phyloP scores from a whole-genome alignment of 2,113 vertebrate species.

The Anhinga rufa region DNA sequence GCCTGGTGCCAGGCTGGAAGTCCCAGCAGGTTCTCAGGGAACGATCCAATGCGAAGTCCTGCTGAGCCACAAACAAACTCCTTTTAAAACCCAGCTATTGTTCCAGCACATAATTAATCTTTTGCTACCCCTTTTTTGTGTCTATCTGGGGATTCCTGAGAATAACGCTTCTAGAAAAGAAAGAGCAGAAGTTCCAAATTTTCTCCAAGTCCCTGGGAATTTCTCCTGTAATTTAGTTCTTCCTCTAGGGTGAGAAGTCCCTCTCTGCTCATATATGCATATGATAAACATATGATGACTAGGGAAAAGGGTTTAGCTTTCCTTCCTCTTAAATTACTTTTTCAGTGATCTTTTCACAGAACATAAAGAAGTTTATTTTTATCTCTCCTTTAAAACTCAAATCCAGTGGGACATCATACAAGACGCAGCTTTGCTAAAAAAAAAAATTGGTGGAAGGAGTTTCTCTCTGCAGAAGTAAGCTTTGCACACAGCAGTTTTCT shows the following conservation, averaged over 20 bases:
- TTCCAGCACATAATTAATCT: neutral
- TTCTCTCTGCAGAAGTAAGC: neutral
- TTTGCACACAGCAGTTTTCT: neutral
- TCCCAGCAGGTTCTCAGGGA: neutral
- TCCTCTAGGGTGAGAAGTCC: neutral
- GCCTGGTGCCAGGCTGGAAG: neutral
- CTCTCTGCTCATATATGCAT: neutral
- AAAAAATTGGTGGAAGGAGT: neutral
- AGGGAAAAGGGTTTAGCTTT: neutral
- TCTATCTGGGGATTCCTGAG: neutral
- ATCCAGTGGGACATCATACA: neutral
- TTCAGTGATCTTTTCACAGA: neutral
- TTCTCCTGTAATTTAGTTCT: neutral
- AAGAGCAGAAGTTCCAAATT: neutral
- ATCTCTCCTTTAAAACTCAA: neutral
- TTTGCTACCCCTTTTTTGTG: neutral
- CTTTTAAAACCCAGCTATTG: neutral
- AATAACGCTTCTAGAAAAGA: neutral
- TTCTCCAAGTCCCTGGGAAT: neutral
- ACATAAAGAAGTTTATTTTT: neutral
- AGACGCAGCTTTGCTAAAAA: neutral
- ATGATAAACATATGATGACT: neutral
- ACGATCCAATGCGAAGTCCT: neutral
- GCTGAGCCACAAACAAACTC: neutral
- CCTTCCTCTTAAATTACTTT: neutral